Evolutionary conservation across 2,888 invertebrate species (phyloP).

Genomic region (Dryadula phaetusa): DNA sequence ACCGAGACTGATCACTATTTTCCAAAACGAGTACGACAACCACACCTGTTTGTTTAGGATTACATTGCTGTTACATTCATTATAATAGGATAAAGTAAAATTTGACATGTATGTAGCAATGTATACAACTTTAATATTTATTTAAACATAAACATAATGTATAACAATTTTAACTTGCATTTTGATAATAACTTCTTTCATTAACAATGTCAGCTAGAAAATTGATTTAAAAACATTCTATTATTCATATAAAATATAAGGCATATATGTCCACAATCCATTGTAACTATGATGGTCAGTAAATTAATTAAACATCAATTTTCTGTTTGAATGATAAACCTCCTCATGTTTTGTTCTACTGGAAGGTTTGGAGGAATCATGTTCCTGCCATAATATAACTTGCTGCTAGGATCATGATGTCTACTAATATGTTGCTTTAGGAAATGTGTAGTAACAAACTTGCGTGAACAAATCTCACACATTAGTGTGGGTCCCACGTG

Average conservation of each 20-base stretch:
- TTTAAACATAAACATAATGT: slow-evolving; percentile 12
- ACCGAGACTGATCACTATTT: slow-evolving; percentile 28
- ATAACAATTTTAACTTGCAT: slow-evolving; percentile 5
- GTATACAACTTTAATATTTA: slow-evolving; percentile 15
- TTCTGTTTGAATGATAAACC: slow-evolving; percentile 38
- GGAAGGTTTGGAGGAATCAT: slow-evolving; percentile 63
- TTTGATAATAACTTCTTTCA: not conserved
- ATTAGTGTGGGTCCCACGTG: slow-evolving; percentile 70
- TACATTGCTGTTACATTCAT: not conserved
- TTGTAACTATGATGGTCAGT: not conserved
- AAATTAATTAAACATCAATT: slow-evolving; percentile 28
- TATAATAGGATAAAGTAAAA: not conserved
- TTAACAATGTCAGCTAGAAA: slow-evolving; percentile 6
- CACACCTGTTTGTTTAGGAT: slow-evolving; percentile 5
- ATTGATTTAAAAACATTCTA: slow-evolving; percentile 9
- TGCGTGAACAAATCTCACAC: slow-evolving; percentile 71
- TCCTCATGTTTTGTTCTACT: slow-evolving; percentile 63
- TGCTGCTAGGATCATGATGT: slow-evolving; percentile 71
- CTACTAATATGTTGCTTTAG: slow-evolving; percentile 69
- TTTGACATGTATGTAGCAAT: too few relatives aligned
- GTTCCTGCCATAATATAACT: slow-evolving; percentile 63
- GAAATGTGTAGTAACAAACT: slow-evolving; percentile 73
- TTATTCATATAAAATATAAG: slow-evolving; percentile 3
- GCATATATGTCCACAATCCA: not conserved
- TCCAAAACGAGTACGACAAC: slow-evolving; percentile 15